Evolutionary conservation across 2,113 vertebrate species (phyloP), one percentile per base, ranked within the genome.

Genomic region (Pelmatolapia mariae): DNA sequence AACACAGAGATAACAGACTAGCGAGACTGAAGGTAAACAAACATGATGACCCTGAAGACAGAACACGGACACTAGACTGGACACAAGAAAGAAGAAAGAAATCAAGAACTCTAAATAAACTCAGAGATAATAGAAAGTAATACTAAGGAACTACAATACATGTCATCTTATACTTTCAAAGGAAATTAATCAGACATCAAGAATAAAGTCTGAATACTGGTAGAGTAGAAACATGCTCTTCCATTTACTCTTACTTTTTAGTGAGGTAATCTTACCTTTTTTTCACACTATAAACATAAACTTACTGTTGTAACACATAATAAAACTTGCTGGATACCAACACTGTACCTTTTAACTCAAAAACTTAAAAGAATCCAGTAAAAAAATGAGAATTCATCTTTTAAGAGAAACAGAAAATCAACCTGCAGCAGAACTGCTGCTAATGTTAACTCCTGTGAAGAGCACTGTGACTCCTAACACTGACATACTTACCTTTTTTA

Each of bases 211-310:
- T 4, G 18, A 66, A 66, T 66, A 38, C 61, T 66, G 33, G 61
- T 66, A 66, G 33, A 38, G 61, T 38, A 66, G 33, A 22, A 66
- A 2, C 18, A 0, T 8, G 4, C 19, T 13, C 10, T n/a, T 66
- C 0, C 0, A 66, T 38, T 38, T 66, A 66, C 19, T 16, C 68
- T 11, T 18, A 73, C 22, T 26, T 73, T 45, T 73, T 26, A 29
- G 43, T 73, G 66, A 45, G 8, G 38, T 19, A 11, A 47, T 18
- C 45, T 29, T 29, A 47, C 15, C 16, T 19, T 3, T 76, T 66
- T 73, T 76, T 0, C 43, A 47, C 40, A 76, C 1, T 47, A 24
- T 29, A 76, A 47, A 29, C 43, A 47, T 47, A 76, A 76, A 47
- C 68, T 0, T 47, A 16, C 15, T 76, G 24, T 47, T 76, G 71